A percentile compares a stretch with the other conserved stretches of the same genome.
Evolutionary conservation across 2,888 invertebrate species (phyloP).

Genomic region (Alloplasta piceator): DNA sequence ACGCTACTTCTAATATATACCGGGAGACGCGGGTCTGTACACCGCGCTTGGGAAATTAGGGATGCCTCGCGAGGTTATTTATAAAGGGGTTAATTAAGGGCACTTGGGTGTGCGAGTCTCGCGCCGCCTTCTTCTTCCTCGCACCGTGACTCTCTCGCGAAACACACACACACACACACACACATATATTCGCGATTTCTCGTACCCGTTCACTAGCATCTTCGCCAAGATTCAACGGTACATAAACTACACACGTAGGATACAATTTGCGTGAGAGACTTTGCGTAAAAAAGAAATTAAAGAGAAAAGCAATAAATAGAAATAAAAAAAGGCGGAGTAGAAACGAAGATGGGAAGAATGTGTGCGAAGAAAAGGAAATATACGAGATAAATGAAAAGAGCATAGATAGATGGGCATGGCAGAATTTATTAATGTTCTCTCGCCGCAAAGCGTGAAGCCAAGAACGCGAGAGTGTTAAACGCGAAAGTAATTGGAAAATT

Average conservation of each 20-base stretch:
- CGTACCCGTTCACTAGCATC: slow-evolving; percentile 27
- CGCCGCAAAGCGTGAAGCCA: background rate
- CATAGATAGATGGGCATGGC: slow-evolving; percentile 22
- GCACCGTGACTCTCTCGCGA: slow-evolving; percentile 26
- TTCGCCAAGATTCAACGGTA: background rate
- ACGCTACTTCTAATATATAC: no score
- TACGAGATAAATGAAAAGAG: slow-evolving; percentile 16
- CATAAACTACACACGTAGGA: slow-evolving; percentile 18
- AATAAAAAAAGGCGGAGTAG: slow-evolving; percentile 17
- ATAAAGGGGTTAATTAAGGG: slow-evolving; percentile 79
- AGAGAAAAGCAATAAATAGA: slow-evolving; percentile 15
- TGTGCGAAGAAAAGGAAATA: slow-evolving; percentile 23
- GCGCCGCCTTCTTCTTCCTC: slow-evolving; percentile 38
- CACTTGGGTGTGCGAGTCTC: slow-evolving; percentile 46
- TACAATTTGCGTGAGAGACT: slow-evolving; percentile 14
- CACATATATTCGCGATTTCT: slow-evolving; percentile 13
- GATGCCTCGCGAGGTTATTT: slow-evolving; percentile 78
- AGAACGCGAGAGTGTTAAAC: slow-evolving; percentile 15
- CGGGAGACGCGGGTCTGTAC: background rate
- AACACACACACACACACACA: slow-evolving; percentile 13
- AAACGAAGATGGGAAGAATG: slow-evolving; percentile 15
- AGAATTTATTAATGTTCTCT: slow-evolving; percentile 39
- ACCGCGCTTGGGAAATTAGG: slow-evolving; percentile 74
- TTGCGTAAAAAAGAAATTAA: background rate
- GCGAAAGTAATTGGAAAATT: slow-evolving; percentile 37